A percentile compares a stretch with the other conserved stretches of the same genome.
These are phyloP conservation scores for Acheta domesticus DNA, from an alignment of 2,888 invertebrate genomes.

Conservation along the genomic window DNA sequence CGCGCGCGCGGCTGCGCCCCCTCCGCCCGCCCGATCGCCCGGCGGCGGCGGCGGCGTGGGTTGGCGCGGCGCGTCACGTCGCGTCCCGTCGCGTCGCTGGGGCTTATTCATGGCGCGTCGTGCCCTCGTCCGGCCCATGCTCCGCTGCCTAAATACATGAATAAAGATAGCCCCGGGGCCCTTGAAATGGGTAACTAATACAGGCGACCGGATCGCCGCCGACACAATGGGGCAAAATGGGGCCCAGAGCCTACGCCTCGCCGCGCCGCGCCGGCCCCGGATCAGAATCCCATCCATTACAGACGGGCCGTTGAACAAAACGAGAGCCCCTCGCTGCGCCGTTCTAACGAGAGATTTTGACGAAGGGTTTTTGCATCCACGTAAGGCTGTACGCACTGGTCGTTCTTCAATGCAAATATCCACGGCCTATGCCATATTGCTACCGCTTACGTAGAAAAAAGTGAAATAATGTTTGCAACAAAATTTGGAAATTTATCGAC, in stretches of 20 bases:
- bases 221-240: conserved; percentile 18
- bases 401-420: too few species aligned
- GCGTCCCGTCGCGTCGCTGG: background rate
- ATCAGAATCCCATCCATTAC: conserved; percentile 10
- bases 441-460: too few species aligned
- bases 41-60: background rate
- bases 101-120: background rate
- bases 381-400: too few species aligned
- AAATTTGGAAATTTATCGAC: too few species aligned
- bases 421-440: too few species aligned
- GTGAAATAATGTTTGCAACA: too few species aligned
- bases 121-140: background rate
- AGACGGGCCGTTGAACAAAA: background rate
- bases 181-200: conserved; percentile 18
- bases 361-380: too few species aligned
- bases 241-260: background rate
- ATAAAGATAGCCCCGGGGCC: background rate
- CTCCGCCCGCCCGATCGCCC: too few species aligned
- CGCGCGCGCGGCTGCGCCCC: too few species aligned
- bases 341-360: too few species aligned
- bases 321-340: background rate
- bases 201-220: background rate
- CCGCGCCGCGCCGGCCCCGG: background rate
- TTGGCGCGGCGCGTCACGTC: background rate
- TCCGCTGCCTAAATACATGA: conserved; percentile 7